Evolutionary conservation across 2,888 invertebrate genomes (phyloP).

Genomic region (Drosophila mimetica): DNA sequence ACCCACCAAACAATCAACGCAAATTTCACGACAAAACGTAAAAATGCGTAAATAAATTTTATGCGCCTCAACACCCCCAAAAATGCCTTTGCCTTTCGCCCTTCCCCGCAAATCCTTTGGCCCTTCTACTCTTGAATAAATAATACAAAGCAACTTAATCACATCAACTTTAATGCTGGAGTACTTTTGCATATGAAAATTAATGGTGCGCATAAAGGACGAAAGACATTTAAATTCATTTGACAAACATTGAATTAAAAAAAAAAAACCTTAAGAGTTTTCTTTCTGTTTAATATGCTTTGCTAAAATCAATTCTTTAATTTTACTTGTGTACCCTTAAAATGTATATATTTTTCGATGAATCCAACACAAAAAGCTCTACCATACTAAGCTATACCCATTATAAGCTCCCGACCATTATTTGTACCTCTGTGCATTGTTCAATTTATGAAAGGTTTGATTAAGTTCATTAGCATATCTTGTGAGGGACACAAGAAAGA

Average conservation of each 20-base stretch:
- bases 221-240: slow-evolving; percentile 50
- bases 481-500: slow-evolving; percentile 1
- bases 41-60: slow-evolving; percentile 79
- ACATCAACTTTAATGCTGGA: slow-evolving; percentile 55
- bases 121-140: slow-evolving; percentile 62
- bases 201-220: slow-evolving; percentile 37
- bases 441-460: slow-evolving; percentile 21
- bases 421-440: neutral
- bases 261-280: no score
- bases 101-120: neutral
- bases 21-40: slow-evolving; percentile 79
- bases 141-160: slow-evolving; percentile 59
- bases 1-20: slow-evolving; percentile 71
- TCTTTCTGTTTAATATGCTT: no score
- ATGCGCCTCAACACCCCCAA: slow-evolving; percentile 39
- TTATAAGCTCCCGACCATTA: neutral
- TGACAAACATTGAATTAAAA: neutral
- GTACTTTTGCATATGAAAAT: slow-evolving; percentile 44
- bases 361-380: neutral
- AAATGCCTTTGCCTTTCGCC: slow-evolving; percentile 1
- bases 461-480: slow-evolving; percentile 41
- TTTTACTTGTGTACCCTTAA: no score
- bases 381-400: neutral
- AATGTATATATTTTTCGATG: no score
- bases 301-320: neutral